phyloP scores from a whole-genome alignment of 2,113 vertebrate genomes.

The Lutjanus erythropterus region DNA sequence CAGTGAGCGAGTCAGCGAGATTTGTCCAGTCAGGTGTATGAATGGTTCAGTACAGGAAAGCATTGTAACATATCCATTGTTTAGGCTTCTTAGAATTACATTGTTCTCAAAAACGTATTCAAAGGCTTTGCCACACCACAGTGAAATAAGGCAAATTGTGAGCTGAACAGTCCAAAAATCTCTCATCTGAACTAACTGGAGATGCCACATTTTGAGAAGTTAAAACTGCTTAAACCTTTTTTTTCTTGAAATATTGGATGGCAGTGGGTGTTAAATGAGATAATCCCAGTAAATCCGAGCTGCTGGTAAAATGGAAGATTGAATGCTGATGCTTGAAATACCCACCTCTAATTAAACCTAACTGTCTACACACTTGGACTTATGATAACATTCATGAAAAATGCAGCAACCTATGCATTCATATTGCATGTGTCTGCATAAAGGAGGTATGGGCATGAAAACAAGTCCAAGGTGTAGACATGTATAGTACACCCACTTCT shows the following conservation, averaged over 20 bases:
- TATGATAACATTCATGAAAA: conserved; percentile 48
- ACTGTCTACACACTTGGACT: conserved; percentile 20
- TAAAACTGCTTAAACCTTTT: too few species aligned
- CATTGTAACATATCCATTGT: neutral
- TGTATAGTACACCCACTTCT: conserved; percentile 18
- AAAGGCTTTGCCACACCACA: neutral
- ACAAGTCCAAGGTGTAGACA: neutral
- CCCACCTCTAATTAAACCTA: conserved; percentile 27
- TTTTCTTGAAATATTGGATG: too few species aligned
- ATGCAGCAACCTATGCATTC: conserved; percentile 51
- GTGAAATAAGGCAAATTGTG: neutral
- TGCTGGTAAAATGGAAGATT: conserved; percentile 16
- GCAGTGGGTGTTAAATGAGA: conserved; percentile 10
- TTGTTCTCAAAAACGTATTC: neutral
- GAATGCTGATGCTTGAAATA: conserved; percentile 7
- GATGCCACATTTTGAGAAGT: too few species aligned
- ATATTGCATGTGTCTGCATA: conserved; percentile 45
- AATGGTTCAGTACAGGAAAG: neutral
- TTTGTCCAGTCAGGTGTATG: neutral
- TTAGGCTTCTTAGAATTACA: neutral
- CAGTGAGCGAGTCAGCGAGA: neutral
- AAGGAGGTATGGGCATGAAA: conserved; percentile 13
- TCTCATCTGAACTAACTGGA: too few species aligned
- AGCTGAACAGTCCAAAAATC: too few species aligned
- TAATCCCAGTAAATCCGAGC: neutral